A percentile compares a stretch with the other conserved stretches of the same genome.
phyloP scores from a whole-genome alignment of 1,140 invertebrate species.

The Aleiodes sp. region DNA sequence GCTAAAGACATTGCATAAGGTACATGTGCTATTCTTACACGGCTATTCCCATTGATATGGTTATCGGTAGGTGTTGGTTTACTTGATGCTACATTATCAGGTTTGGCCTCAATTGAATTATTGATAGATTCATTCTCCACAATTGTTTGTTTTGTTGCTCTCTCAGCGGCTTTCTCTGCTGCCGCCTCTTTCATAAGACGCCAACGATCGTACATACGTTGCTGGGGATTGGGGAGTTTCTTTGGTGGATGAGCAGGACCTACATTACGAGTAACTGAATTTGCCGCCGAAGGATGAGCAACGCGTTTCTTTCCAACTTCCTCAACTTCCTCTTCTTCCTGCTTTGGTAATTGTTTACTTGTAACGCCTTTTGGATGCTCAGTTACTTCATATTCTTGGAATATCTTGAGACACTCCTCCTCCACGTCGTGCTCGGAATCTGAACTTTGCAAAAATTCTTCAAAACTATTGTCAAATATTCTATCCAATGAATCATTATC shows the following conservation, averaged over 20 bases:
- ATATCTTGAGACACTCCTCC: slow-evolving; percentile 79
- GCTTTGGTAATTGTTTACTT: slow-evolving; percentile 42
- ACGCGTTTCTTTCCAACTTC: slow-evolving; percentile 56
- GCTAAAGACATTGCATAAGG: slow-evolving; percentile 70
- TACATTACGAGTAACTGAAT: slow-evolving; percentile 34
- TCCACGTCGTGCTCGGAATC: slow-evolving; percentile 71
- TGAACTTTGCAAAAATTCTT: slow-evolving; percentile 51
- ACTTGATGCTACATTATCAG: background rate
- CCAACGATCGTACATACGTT: slow-evolving; percentile 61
- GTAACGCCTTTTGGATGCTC: slow-evolving; percentile 50
- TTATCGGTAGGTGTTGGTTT: slow-evolving; percentile 31
- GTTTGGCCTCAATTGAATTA: slow-evolving; percentile 15
- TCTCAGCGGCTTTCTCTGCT: slow-evolving; percentile 48
- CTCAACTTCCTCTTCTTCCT: slow-evolving; percentile 50
- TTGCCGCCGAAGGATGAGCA: slow-evolving; percentile 58
- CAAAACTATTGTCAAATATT: slow-evolving; percentile 38
- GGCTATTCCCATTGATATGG: slow-evolving; percentile 56
- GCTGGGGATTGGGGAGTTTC: slow-evolving; percentile 55
- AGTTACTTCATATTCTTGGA: slow-evolving; percentile 67
- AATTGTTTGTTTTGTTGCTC: slow-evolving; percentile 22
- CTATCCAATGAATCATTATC: slow-evolving; percentile 42
- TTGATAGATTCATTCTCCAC: background rate
- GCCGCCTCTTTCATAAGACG: slow-evolving; percentile 51
- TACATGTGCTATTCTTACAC: slow-evolving; percentile 71
- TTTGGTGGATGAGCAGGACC: slow-evolving; percentile 51